Evolutionary conservation across 2,797 vertebrate genomes (phyloP), one percentile per base, ranked within the genome.

Genomic region (Arrhamphus sclerolepis): DNA sequence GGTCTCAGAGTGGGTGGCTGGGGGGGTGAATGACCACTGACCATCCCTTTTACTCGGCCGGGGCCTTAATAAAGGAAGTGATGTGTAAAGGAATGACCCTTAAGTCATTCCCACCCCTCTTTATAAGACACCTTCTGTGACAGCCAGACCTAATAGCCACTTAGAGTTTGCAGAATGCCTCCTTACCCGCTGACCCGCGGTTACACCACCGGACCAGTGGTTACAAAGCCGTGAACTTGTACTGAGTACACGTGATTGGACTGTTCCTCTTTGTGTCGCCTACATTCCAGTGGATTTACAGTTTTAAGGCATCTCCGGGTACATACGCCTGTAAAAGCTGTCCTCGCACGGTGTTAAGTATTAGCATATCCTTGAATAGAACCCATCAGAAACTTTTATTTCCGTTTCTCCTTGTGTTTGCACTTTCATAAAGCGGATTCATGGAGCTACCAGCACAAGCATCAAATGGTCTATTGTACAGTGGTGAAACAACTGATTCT

Each of bases 41-140:
- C 80, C 85, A 57, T 62, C 75, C 72, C 62, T 70, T 88, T 89
- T 86, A 83, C 85, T 81, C 62, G 75, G 72, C 65, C 70, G 51
- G 67, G 62, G 58, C 78, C 75, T 88, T 83, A 86, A 70, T 72
- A 71, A 89, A 85, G 86, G 77, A 88, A 87, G 70, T 57, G 75
- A 62, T 83, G 84, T 85, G 83, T 89, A 88, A 87, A 88, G 81
- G 85, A 87, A 87, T 89, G 83, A 87, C 87, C 85, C 87, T 76
- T 53, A 53, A 71, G 70, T 72, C 66, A 62, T 73, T 60, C 56
- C 54, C 73, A 64, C 42, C 66, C 69, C 24, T 76, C 60, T 72
- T 73, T 79, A 68, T 57, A 51, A 61, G 56, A 66, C 70, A 29
- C 77, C 66, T 55, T 53, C 31, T 46, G 62, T 71, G 64, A 82